Conservation (phyloP, 2,113 vertebrate species). For the Cynopterus brachyotis region DNA sequence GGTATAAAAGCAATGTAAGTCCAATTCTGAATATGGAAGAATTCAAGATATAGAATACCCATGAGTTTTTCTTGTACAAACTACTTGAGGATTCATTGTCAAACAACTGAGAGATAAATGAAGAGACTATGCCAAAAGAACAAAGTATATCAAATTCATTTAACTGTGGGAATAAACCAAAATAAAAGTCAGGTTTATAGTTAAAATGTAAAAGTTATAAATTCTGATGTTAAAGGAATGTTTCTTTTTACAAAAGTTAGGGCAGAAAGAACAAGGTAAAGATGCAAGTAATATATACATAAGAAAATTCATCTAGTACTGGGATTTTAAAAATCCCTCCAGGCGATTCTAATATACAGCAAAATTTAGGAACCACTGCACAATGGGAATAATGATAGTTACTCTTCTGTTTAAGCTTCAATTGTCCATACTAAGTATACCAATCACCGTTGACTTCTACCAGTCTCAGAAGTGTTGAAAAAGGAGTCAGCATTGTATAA, state of each 20-base stretch:
- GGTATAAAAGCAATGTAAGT: not conserved
- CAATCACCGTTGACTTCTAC: not conserved
- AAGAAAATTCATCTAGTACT: not conserved
- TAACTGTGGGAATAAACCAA: not conserved
- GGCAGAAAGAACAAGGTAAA: not conserved
- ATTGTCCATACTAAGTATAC: not conserved
- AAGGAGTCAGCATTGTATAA: not conserved
- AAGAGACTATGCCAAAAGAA: not conserved
- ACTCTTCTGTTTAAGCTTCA: not conserved
- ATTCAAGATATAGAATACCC: not conserved
- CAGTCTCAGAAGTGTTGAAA: not conserved
- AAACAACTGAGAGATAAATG: not conserved
- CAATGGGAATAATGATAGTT: not conserved
- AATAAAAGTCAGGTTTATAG: not conserved
- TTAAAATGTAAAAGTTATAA: conserved; percentile 5
- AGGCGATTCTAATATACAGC: not conserved
- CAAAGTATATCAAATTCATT: not conserved
- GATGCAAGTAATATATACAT: not conserved
- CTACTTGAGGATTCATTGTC: not conserved
- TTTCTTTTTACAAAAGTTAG: not conserved
- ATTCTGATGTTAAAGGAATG: conserved; percentile 2
- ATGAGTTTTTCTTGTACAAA: not conserved
- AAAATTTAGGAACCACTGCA: not conserved
- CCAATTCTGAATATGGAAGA: not conserved
- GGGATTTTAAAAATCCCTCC: not conserved